Evolutionary conservation across 2,113 vertebrate species (phyloP), one percentile per base, ranked within the genome.

Genomic region (Cygnus buccinator): DNA sequence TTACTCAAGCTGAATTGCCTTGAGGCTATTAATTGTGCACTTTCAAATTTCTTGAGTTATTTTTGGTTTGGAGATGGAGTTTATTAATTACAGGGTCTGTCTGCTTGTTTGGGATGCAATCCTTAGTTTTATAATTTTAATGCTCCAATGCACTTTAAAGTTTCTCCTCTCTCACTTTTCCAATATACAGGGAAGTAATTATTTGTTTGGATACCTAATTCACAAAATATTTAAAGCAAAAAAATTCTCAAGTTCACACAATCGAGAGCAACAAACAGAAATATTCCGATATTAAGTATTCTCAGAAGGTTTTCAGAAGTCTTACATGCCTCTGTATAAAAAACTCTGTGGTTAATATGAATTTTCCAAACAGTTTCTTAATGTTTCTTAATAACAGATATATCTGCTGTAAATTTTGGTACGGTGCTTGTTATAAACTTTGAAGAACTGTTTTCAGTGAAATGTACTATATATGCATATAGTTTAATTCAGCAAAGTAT

Each of bases 321-420:
- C 65, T 74, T 76, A 61, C 50, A 17, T 74, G 39, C 22, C 52
- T 83, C 43, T 87, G 55, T 62, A 4, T 48, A 84, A 72, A 82
- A 94, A 90, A 68, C 54, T 85, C 31, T 55, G 44, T 85, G 77
- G 66, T 37, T 70, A 82, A 75, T 74, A 54, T 3, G 4, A 89
- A 55, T 89, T 95, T 90, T 95, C 96, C 70, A 67, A 76, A 88
- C 96, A 92, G 37, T 93, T 96, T 96, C 91, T 95, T 96, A 89
- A 92, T 92, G 74, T 35, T 35, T 35, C 35, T 35, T 35, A 35
- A 35, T 35, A 93, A 89, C 84, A 96, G 87, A 80, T 37, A 11
- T 41, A 71, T 95, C 78, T 96, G 87, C 92, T 95, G 88, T 93
- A 96, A 97, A 67, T 55, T 85, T 91, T 95, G 91, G 91, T 90